phyloP scores from a whole-genome alignment of 2,888 invertebrate species.

The Sclerodermus sp. region DNA sequence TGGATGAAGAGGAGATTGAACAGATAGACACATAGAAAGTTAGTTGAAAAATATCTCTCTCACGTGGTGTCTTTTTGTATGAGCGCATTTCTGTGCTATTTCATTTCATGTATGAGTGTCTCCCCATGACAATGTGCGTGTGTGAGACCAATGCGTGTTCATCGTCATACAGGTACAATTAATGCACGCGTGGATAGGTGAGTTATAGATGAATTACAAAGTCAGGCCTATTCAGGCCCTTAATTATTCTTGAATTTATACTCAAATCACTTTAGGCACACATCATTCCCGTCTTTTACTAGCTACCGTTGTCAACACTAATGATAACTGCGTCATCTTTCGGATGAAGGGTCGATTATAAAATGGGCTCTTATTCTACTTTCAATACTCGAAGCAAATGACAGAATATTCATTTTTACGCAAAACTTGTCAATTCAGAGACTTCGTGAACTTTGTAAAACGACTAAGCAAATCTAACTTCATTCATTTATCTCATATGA shows the following conservation, averaged over 20 bases:
- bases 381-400: too few species aligned
- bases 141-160: conserved; percentile 5
- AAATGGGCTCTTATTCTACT: too few species aligned
- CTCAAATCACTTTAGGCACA: conserved; percentile 5
- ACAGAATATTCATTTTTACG: too few species aligned
- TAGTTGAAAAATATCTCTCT: conserved; percentile 27
- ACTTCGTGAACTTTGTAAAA: too few species aligned
- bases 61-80: conserved; percentile 13
- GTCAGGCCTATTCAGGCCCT: neutral
- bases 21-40: conserved; percentile 53
- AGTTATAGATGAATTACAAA: conserved; percentile 11
- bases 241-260: too few species aligned
- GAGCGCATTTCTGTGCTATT: conserved; percentile 9
- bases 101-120: conserved; percentile 11
- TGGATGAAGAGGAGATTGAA: conserved; percentile 47
- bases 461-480: too few species aligned
- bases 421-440: too few species aligned
- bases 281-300: conserved; percentile 19
- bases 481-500: too few species aligned
- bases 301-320: conserved; percentile 12
- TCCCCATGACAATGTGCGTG: conserved; percentile 9
- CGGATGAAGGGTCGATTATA: too few species aligned
- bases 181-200: conserved; percentile 12
- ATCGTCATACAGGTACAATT: neutral
- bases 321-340: neutral